Evolutionary conservation across 2,888 invertebrate species (phyloP), one percentile per base, ranked within the genome.

Genomic region (Heliconius aoede): DNA sequence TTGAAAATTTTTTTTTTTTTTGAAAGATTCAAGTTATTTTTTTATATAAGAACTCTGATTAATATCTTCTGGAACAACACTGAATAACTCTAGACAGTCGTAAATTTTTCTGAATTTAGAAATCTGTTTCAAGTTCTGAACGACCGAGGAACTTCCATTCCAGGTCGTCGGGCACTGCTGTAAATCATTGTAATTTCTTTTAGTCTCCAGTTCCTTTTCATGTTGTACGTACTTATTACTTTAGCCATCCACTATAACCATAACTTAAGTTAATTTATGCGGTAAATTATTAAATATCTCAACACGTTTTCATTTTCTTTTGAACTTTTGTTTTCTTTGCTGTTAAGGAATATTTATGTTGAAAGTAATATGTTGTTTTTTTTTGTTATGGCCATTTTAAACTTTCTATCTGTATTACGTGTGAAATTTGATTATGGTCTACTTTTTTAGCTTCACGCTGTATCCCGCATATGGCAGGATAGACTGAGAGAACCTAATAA

Each of bases 151-250:
- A 82, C 84, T 85, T 84, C 83, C 83, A 83, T 84, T 84, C 82
- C 80, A 81, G 82, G 83, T 82, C 83, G 82, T 78, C 81, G 80
- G 80, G 78, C 78, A 78, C 81, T 78, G 82, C 81, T 84, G 84
- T 86, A 85, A 86, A 86, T 86, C 85, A 85, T 84, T 84, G 85
- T 85, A 85, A 86, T 85, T 84, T 85, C 82, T 84, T 85, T 84
- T 83, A 79, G 81, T 78, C 80, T 80, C 77, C 79, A 74, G 81
- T 81, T 81, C 80, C 80, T 79, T 81, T 79, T 80, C 74, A 77
- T 73, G 73, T 67, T 67, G 76, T 78, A 77, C 69, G 76, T 76
- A 79, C 78, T 80, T 80, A 78, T 80, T 81, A 79, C 75, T 81
- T 78, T 64, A 72, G 64, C 80, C 73, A 78, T 73, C 46, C 32